A percentile compares a stretch with the other conserved stretches of the same genome.
These are phyloP conservation scores for Alcedo quadribrachys DNA, from an alignment of 2,797 vertebrate genomes.

Conservation along the genomic window DNA sequence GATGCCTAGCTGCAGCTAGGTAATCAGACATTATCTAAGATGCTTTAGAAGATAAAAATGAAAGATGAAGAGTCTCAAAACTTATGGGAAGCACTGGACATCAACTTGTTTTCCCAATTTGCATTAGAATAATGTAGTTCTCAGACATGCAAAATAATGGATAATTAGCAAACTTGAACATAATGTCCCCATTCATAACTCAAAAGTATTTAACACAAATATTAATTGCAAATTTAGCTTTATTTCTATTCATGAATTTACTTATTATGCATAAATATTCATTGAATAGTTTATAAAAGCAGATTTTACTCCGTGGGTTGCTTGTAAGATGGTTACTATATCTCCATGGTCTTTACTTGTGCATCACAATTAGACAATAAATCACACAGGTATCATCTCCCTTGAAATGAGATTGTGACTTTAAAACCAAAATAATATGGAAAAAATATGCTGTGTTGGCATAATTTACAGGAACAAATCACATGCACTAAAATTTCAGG, in stretches of 20 bases:
- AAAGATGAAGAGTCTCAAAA: neutral
- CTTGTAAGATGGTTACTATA: neutral
- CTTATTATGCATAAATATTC: conserved; percentile 52
- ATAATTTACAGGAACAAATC: neutral
- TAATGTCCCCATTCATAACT: conserved; percentile 26
- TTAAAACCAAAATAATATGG: neutral
- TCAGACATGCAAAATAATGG: neutral
- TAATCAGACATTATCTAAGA: neutral
- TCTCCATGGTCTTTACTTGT: neutral
- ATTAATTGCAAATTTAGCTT: conserved; percentile 56
- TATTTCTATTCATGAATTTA: conserved; percentile 6
- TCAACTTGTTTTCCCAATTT: neutral
- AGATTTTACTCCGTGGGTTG: neutral
- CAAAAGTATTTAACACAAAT: conserved; percentile 38
- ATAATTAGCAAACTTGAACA: conserved; percentile 42
- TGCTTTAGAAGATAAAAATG: neutral
- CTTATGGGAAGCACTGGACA: neutral
- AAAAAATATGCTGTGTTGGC: neutral
- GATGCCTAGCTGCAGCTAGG: neutral
- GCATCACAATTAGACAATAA: neutral
- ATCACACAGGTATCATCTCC: neutral
- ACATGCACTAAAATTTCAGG: conserved; percentile 6
- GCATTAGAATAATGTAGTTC: neutral
- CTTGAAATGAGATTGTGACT: neutral
- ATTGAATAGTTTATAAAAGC: conserved; percentile 17